Base-by-base conservation (phyloP, 2,888 invertebrate species). In the Luffia ferchaultella region DNA sequence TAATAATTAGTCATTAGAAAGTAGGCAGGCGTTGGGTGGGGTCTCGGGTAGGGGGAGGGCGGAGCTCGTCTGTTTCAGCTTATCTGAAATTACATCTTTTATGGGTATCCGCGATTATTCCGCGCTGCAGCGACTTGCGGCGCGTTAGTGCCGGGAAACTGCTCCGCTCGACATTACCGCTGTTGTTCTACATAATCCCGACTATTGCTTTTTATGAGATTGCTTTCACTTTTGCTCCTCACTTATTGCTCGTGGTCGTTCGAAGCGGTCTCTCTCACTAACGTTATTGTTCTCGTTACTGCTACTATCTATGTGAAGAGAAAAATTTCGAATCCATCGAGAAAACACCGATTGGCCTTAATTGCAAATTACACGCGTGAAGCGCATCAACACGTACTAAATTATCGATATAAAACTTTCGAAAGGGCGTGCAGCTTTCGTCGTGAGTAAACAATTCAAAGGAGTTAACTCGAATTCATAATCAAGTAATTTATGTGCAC, bases 61-160 rank as follows among this genome's bases (percentile, higher is more conserved):
- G 60, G 65, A 66, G 60, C 17, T 16, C 15, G 46, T 80, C 82
- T 80, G 78, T 83, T 83, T 82, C 80, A 80, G 82, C 78, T 82
- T 82, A 83, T 83, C 83, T 83, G 80, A 83, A 83, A 83, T 83
- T 83, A 83, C 83, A 83, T 83, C 83, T 83, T 82, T 83, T 83
- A 83, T 82, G 83, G 80, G 78, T 77, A 83, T 78, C 80, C 75
- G 82, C 80, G 83, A 83, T 83, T 80, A 82, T 83, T 80, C 82
- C 76, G 79, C 78, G 79, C 77, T 79, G 80, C 80, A 80, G 78
- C 73, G 75, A 67, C 77, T 76, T 76, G 79, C 70, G 75, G 78
- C 76, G 74, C 78, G 76, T 75, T 77, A 76, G 64, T 73, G 67
- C 73, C 69, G 71, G 76, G 73, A 78, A 77, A 83, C 77, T 76